These are phyloP conservation scores for Eupeodes latifasciatus DNA, from an alignment of 2,888 invertebrate genomes.

Conservation along the genomic window DNA sequence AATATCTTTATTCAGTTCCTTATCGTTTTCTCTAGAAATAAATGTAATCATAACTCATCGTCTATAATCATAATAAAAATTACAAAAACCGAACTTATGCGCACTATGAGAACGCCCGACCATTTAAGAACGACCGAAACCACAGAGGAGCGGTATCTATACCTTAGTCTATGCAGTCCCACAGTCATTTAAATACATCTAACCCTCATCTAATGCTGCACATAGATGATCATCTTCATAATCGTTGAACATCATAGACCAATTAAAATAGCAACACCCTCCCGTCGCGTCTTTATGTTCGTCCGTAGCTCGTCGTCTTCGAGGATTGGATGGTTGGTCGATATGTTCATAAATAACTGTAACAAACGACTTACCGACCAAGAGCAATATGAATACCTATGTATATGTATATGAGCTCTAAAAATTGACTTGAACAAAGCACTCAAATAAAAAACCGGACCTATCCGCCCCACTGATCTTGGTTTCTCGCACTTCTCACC, in stretches of 20 bases:
- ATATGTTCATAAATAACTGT: slow-evolving; percentile 71
- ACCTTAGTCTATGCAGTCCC: too few species aligned
- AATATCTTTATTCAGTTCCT: slow-evolving; percentile 16
- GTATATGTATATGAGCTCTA: slow-evolving; percentile 4
- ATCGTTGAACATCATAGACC: slow-evolving; percentile 56
- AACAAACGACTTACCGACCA: slow-evolving; percentile 54
- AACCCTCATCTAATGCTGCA: slow-evolving; percentile 21
- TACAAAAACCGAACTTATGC: slow-evolving; percentile 9
- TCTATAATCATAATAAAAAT: slow-evolving; percentile 20
- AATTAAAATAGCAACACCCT: slow-evolving; percentile 63
- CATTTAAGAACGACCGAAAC: too few species aligned
- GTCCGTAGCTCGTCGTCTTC: not conserved
- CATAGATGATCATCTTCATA: slow-evolving; percentile 32
- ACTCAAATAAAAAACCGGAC: slow-evolving; percentile 49
- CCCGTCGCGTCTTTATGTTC: slow-evolving; percentile 5
- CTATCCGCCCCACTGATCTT: slow-evolving; percentile 68
- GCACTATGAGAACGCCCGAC: not conserved
- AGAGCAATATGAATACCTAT: not conserved
- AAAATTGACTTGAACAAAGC: slow-evolving; percentile 31
- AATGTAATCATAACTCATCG: slow-evolving; percentile 17
- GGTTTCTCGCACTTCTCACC: slow-evolving; percentile 48
- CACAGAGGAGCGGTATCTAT: too few species aligned
- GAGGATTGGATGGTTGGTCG: not conserved
- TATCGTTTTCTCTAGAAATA: slow-evolving; percentile 4
- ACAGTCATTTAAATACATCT: not conserved